These are phyloP conservation scores for Halyomorpha halys DNA, from an alignment of 1,140 invertebrate species.

Conservation along the genomic window DNA sequence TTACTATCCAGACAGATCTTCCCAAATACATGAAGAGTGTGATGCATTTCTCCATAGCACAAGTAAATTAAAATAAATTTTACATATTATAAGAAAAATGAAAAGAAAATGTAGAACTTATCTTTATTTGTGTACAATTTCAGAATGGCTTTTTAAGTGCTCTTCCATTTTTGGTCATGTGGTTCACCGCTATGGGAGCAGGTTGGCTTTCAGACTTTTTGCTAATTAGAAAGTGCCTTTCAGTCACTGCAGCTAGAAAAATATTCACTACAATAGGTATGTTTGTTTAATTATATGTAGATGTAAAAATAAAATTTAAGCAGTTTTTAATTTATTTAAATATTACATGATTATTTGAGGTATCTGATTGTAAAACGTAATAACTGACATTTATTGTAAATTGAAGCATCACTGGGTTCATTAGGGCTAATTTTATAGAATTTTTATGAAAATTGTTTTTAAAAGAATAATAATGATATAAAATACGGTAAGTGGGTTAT, in stretches of 20 bases:
- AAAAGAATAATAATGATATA: too few species aligned
- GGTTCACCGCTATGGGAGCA: slow-evolving; percentile 54
- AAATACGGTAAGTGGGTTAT: too few species aligned
- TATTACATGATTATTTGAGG: too few species aligned
- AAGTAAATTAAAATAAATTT: slow-evolving; percentile 36
- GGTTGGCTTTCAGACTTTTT: slow-evolving; percentile 57
- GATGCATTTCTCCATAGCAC: slow-evolving; percentile 50
- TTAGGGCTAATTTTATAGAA: too few species aligned
- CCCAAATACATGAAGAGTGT: slow-evolving; percentile 58
- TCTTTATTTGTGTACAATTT: slow-evolving; percentile 8
- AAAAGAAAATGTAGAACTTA: too few species aligned
- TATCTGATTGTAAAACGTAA: too few species aligned
- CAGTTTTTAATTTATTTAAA: too few species aligned
- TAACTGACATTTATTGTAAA: too few species aligned
- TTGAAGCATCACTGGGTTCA: too few species aligned
- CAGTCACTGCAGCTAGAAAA: slow-evolving; percentile 52
- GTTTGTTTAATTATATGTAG: neutral
- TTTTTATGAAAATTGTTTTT: too few species aligned
- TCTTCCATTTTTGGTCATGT: slow-evolving; percentile 61
- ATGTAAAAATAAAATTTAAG: too few species aligned
- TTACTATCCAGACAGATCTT: slow-evolving; percentile 65
- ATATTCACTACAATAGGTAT: slow-evolving; percentile 60
- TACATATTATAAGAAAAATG: too few species aligned
- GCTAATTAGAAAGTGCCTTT: slow-evolving; percentile 42
- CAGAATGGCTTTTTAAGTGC: slow-evolving; percentile 54